These are phyloP conservation scores for Gallinago solitaria DNA, from an alignment of 2,797 vertebrate species.

Conservation along the genomic window DNA sequence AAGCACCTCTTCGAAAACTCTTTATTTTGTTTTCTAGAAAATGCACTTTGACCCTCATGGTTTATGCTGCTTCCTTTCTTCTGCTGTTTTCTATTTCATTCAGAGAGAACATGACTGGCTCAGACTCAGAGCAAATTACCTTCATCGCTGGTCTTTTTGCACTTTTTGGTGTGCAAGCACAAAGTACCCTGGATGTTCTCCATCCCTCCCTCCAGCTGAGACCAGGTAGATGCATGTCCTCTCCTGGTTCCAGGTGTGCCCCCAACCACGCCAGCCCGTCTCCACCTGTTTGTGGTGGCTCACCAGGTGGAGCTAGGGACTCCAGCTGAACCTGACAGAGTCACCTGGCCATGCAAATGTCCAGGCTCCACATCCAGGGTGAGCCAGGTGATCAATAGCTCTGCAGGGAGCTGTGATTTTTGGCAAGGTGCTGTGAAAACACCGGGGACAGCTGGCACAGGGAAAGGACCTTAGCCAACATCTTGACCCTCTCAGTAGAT, in stretches of 20 bases:
- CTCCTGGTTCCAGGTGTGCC: not conserved
- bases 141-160: rapidly evolving
- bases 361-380: not conserved
- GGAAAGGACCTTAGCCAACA: not conserved
- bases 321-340: not conserved
- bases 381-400: rapidly evolving
- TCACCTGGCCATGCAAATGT: rapidly evolving
- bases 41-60: not conserved
- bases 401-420: not conserved
- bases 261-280: not conserved
- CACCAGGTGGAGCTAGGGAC: not conserved
- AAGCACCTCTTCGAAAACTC: not conserved
- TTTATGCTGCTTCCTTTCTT: not conserved
- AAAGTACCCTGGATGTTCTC: not conserved
- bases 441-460: not conserved
- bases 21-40: not conserved
- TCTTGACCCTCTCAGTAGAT: not conserved
- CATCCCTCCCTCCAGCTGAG: not conserved
- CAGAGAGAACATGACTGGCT: not conserved
- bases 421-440: not conserved
- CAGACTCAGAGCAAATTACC: not conserved
- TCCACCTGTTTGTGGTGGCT: not conserved
- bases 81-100: not conserved
- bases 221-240: rapidly evolving
- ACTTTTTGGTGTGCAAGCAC: rapidly evolving